Conservation (phyloP, 92 coral and sea anemone species). For the Actinernus sp. region DNA sequence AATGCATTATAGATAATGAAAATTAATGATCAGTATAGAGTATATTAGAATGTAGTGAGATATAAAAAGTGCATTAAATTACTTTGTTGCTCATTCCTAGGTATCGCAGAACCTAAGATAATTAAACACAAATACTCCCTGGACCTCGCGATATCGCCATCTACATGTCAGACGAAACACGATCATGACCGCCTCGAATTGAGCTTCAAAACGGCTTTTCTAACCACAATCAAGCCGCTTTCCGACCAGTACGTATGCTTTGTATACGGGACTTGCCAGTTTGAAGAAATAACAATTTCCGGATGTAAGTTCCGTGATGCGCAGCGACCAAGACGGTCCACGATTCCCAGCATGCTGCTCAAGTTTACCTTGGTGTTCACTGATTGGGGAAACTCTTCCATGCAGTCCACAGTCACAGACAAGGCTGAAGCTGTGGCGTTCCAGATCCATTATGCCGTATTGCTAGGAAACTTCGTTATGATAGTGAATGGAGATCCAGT, state of each 20-base stretch:
- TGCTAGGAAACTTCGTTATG: conserved; percentile 33
- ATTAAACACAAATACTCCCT: conserved; percentile 30
- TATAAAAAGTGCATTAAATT: too few species aligned
- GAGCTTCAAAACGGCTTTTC: conserved; percentile 19
- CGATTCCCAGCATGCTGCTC: conserved; percentile 3
- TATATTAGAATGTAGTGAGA: too few species aligned
- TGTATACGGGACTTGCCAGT: conserved; percentile 16
- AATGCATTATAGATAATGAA: too few species aligned
- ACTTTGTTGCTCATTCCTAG: conserved; percentile 1
- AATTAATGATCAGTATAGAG: too few species aligned
- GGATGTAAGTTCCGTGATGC: conserved; percentile 12
- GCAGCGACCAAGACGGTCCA: conserved; percentile 6
- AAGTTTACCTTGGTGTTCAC: conserved; percentile 15
- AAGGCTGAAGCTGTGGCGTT: conserved; percentile 52
- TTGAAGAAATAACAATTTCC: conserved; percentile 29
- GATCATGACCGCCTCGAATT: conserved; percentile 13
- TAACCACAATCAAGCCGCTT: conserved; percentile 2
- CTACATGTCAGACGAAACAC: conserved; percentile 17
- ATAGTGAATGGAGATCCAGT: conserved; percentile 1
- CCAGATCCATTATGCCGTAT: conserved; percentile 48
- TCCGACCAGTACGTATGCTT: conserved; percentile 30
- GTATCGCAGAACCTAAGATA: conserved; percentile 22
- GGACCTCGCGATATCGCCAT: conserved; percentile 9
- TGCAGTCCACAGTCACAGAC: conserved; percentile 25
- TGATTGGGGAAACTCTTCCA: conserved; percentile 19